Conservation (phyloP, 2,888 invertebrate species). For the Elegia similella region DNA sequence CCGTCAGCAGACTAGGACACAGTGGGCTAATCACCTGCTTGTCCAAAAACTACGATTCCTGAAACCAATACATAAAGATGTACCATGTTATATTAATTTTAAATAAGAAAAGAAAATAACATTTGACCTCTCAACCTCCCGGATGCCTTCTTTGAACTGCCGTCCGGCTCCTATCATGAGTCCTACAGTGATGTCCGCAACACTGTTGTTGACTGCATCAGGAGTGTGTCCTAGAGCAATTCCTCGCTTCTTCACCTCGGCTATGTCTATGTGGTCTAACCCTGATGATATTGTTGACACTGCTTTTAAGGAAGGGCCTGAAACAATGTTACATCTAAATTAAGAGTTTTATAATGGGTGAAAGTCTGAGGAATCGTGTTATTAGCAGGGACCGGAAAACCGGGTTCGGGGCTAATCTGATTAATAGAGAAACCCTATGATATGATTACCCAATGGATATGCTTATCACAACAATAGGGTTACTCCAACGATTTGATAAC, state of each 20-base stretch:
- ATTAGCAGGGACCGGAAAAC: no score
- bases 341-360: no score
- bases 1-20: no score
- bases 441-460: no score
- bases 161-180: conserved; percentile 89
- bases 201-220: conserved; percentile 86
- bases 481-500: no score
- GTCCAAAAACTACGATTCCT: no score
- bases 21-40: no score
- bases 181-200: conserved; percentile 91
- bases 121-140: conserved; percentile 81
- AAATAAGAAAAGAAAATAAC: background rate
- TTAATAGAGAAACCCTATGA: no score
- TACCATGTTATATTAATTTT: no score
- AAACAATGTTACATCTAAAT: background rate
- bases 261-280: conserved; percentile 89
- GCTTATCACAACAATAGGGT: no score
- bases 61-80: background rate
- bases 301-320: conserved; percentile 86
- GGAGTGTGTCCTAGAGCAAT: conserved; percentile 92
- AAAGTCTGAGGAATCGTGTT: no score
- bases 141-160: conserved; percentile 88
- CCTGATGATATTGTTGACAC: conserved; percentile 94
- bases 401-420: no score
- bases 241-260: conserved; percentile 85